Base-by-base conservation (phyloP, 1,140 invertebrate genomes). In the Nebria ingens region DNA sequence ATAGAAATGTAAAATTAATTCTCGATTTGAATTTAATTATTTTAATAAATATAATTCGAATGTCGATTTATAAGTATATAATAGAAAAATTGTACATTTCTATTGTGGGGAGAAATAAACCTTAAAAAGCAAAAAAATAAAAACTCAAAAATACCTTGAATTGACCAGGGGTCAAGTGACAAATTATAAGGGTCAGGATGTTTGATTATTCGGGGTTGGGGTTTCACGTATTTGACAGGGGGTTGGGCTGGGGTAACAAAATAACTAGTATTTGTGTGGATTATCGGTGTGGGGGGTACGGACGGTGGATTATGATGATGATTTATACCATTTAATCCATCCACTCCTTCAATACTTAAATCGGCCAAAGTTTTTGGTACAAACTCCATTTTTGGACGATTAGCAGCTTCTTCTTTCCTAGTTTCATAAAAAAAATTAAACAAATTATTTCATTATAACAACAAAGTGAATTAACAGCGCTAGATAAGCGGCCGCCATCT, bases 321-420 rank as follows among this genome's bases (percentile, higher is more conserved):
- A 64, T 62, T 58, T 61, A 64, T 69, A 71, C 69, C 69, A 64
- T 71, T 71, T 54, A 69, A 57, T 61, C 74, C 74, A 61, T 79
- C 75, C 55, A 79, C 74, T 59, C 77, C 78, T 64, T 90, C 87
- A 67, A 93, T 85, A 69, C 91, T 82, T 45, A 96, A 78, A 73
- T 96, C 92, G 40, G 87, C 79, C 63, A 95, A 75, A 53, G 91
- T 91, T 78, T 96, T 97, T 58, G 93, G 93, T 65, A 91, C 82
- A 74, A 96, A 97, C 71, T 96, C 91, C 69, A 85, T 64, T 74
- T 89, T 91, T 60, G 93, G 93, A 75, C 89, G 81, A 72, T 76
- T 84, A 52, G 85, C 86, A 45, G 93, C 93, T 71, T 97, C 93
- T 62, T 91, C 86, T 74, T 89, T 88, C 76, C 91, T 95, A 21